A percentile compares a stretch with the other conserved stretches of the same genome.
Conservation (phyloP, 2,888 invertebrate genomes). For the Cremastinae sp. region DNA sequence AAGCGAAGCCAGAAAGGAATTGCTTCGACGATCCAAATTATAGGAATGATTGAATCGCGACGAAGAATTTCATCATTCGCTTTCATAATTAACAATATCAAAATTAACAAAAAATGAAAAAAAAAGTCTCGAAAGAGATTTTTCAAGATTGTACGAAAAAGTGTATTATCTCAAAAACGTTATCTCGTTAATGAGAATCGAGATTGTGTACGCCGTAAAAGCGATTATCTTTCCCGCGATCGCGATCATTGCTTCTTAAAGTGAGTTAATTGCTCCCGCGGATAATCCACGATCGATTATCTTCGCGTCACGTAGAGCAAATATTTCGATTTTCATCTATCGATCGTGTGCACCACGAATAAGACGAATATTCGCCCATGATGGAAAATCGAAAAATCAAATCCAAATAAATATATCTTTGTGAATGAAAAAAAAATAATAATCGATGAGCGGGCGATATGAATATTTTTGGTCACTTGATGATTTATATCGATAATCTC, state of each 20-base stretch:
- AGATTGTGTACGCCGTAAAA: conserved; percentile 8
- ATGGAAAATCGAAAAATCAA: too few species aligned
- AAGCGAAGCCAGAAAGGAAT: conserved; percentile 1
- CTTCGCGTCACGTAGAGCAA: too few species aligned
- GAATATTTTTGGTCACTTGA: too few species aligned
- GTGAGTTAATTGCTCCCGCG: too few species aligned
- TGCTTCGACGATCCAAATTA: conserved; percentile 1
- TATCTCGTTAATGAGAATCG: conserved; percentile 26
- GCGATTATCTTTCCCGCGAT: neutral
- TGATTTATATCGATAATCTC: too few species aligned
- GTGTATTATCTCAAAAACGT: conserved; percentile 18
- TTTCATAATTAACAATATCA: neutral
- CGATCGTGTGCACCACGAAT: too few species aligned
- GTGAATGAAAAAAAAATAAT: neutral
- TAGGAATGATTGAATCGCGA: conserved; percentile 3
- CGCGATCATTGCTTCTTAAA: too few species aligned
- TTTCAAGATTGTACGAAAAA: too few species aligned
- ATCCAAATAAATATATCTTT: neutral
- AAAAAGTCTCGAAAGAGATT: too few species aligned
- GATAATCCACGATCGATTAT: too few species aligned
- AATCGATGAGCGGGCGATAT: neutral
- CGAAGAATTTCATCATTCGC: conserved; percentile 7
- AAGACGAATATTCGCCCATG: too few species aligned
- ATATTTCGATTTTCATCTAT: too few species aligned
- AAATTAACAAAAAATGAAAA: conserved; percentile 2